phyloP scores from a whole-genome alignment of 2,797 vertebrate genomes.

The Hippopotamyrus pictus region DNA sequence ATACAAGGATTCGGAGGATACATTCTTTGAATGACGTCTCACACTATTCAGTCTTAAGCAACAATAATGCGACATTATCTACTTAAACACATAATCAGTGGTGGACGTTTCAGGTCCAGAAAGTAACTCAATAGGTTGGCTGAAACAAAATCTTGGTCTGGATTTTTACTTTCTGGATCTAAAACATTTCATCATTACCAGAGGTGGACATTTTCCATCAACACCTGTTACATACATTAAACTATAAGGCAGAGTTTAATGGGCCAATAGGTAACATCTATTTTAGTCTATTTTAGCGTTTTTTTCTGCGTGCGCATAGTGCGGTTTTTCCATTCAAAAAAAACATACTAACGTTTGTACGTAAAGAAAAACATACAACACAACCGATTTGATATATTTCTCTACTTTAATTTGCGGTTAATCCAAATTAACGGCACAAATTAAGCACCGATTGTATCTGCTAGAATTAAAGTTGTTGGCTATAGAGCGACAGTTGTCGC shows the following conservation, averaged over 20 bases:
- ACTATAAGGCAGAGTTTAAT: neutral
- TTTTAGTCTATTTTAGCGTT: neutral
- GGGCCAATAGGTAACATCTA: neutral
- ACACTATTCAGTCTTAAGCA: neutral
- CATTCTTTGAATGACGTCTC: neutral
- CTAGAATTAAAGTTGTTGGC: no score
- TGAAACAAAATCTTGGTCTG: neutral
- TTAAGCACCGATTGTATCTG: neutral
- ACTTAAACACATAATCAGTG: neutral
- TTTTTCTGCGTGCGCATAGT: neutral
- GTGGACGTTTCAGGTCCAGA: neutral
- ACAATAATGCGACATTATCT: neutral
- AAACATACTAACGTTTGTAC: neutral
- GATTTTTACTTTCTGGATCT: neutral
- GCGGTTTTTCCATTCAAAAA: neutral
- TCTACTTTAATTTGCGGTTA: neutral
- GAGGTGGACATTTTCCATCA: neutral
- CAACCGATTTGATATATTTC: neutral
- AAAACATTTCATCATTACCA: neutral
- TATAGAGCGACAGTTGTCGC: neutral
- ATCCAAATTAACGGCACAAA: neutral
- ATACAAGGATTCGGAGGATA: neutral
- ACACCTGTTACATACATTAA: neutral
- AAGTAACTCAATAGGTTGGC: neutral
- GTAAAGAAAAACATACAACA: neutral